phyloP scores from a whole-genome alignment of 1,140 invertebrate genomes.

The Probaryconus sp. region DNA sequence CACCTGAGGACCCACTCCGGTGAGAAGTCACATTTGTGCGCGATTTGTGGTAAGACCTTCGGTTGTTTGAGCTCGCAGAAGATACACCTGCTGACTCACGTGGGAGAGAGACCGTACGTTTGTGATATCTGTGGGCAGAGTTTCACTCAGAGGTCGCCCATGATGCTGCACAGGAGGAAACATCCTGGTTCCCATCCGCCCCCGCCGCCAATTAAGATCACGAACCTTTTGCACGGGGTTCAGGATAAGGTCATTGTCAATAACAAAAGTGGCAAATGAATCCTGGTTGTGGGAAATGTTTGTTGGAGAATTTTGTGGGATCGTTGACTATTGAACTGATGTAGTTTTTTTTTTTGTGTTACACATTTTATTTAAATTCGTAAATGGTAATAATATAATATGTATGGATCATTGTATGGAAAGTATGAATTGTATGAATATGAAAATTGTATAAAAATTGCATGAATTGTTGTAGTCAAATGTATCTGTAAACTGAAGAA shows the following conservation, averaged over 20 bases:
- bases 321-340: too few species aligned
- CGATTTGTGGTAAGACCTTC: constrained; percentile 81
- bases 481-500: too few species aligned
- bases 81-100: constrained; percentile 76
- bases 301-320: too few species aligned
- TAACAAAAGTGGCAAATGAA: constrained; percentile 54
- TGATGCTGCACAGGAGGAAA: constrained; percentile 76
- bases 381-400: too few species aligned
- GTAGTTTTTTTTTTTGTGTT: not conserved
- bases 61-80: constrained; percentile 75
- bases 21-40: constrained; percentile 83
- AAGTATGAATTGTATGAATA: too few species aligned
- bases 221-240: constrained; percentile 70
- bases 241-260: constrained; percentile 71
- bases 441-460: too few species aligned
- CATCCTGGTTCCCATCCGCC: constrained; percentile 79
- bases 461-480: not conserved
- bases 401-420: too few species aligned
- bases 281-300: not conserved
- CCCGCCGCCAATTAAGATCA: constrained; percentile 72
- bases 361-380: too few species aligned
- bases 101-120: constrained; percentile 78
- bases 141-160: constrained; percentile 77
- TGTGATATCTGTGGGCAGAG: constrained; percentile 78
- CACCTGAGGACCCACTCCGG: constrained; percentile 82